Evolutionary conservation across 2,888 invertebrate genomes (phyloP).

Genomic region (Thelaira solivaga): DNA sequence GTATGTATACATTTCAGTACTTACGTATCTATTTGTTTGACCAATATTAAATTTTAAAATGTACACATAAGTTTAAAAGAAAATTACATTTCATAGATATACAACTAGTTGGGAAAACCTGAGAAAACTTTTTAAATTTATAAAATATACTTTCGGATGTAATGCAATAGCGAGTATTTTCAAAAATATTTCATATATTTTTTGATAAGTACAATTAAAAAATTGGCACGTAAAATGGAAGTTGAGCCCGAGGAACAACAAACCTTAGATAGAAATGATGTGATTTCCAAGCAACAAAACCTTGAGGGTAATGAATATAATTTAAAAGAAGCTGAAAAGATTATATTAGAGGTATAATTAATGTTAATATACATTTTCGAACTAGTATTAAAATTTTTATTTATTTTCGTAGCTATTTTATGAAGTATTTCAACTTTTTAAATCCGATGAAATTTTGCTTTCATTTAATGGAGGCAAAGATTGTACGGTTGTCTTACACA

Average conservation of each 20-base stretch:
- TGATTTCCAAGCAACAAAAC: neutral
- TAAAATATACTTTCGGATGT: neutral
- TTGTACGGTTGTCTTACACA: conserved; percentile 93
- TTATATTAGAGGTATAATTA: conserved; percentile 16
- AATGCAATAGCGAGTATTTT: neutral
- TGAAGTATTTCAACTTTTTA: conserved; percentile 81
- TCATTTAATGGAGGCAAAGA: conserved; percentile 99
- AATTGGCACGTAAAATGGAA: conserved; percentile 23
- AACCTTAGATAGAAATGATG: neutral
- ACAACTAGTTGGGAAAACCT: too few species aligned
- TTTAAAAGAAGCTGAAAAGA: conserved; percentile 20
- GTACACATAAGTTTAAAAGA: too few species aligned
- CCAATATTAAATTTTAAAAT: too few species aligned
- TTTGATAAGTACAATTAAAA: neutral
- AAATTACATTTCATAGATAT: too few species aligned
- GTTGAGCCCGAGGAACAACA: neutral
- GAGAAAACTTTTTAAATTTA: too few species aligned
- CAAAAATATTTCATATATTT: neutral
- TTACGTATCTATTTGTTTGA: too few species aligned
- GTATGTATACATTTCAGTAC: too few species aligned
- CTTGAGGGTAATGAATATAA: conserved; percentile 2
- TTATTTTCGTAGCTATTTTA: conserved; percentile 76
- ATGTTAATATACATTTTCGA: neutral
- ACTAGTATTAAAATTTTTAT: neutral
- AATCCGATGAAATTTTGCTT: conserved; percentile 87